Base-by-base conservation (phyloP, 2,888 invertebrate genomes). In the Hedya salicella region DNA sequence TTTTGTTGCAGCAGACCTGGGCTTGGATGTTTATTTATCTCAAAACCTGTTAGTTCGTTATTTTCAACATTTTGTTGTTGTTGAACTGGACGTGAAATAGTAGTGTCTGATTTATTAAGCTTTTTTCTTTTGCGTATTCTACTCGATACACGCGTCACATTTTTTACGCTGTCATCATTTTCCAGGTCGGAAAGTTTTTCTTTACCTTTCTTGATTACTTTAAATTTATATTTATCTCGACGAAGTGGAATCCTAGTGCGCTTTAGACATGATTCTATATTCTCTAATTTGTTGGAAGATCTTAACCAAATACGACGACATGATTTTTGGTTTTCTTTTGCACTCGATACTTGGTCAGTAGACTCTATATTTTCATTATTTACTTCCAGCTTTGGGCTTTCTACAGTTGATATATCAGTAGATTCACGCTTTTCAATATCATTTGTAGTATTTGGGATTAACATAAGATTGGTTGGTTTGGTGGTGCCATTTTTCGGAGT, bases 281-380 rank as follows among this genome's bases (percentile, higher is more conserved):
- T 36, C 46, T 71, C 68, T 39, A 77, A 49, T 68, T 78, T 80
- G 70, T 83, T 83, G 17, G 83, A 83, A 14, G 88, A 83, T 56
- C 83, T 76, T 56, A 86, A 69, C 30, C 82, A 62, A 67, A 83
- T 83, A 11, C 82, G 78, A 19, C 82, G 80, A 68, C 73, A 70
- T 3, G 68, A 59, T 17, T 63, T 56, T 19, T 63, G 39, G 40
- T 68, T 62, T 46, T 62, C 57, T 61, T 62, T 69, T 13, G 50
- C 46, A 32, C 25, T 44, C 39, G 40, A 42, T 16, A n/a, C 30
- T 32, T 66, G 48, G n/a, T 16, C 25, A 2, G 59, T 36, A 16
- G 36, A 46, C 44, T 60, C 59, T 2, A 60, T 46, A 30, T 60
- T 66, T 48, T 61, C 66, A n/a, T 61, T 66, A 42, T 60, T 66